Base-by-base conservation (phyloP, 2,888 invertebrate species). In the Anaspis maculata region DNA sequence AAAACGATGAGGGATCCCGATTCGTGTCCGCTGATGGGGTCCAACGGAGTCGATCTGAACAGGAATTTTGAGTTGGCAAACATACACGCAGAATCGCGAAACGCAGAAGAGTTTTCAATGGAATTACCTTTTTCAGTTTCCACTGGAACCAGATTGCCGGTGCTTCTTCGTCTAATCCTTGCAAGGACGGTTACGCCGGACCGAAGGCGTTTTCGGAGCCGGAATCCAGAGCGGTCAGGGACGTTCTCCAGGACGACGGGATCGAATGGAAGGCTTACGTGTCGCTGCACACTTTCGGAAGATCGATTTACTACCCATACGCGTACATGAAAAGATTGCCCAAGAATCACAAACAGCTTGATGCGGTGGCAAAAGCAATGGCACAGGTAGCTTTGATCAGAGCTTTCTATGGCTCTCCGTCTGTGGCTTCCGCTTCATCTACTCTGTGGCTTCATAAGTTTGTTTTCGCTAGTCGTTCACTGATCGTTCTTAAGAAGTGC, bases 11-110 rank as follows among this genome's bases (percentile, higher is more conserved):
- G 27, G 28, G 7, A 26, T 25, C 13, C 68, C 83, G 29, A 72
- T 56, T 49, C 67, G 62, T 56, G 88, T 50, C 66, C 76, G 0
- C n/a, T n/a, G n/a, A n/a, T n/a, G n/a, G n/a, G n/a, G n/a, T n/a
- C n/a, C n/a, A n/a, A n/a, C n/a, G 89, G 89, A 1, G 79, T 81
- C 0, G 89, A 90, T 61, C 73, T 89, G 1, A 89, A 89, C 58
- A 76, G 92, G 42, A 92, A 92, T 64, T 92, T 87, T 57, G 86
- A 86, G 69, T 62, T n/a, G n/a, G n/a, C n/a, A n/a, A n/a, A n/a
- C n/a, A n/a, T n/a, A n/a, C n/a, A n/a, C n/a, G n/a, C n/a, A n/a
- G n/a, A n/a, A n/a, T n/a, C n/a, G n/a, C n/a, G n/a, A n/a, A n/a
- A n/a, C n/a, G n/a, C n/a, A n/a, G n/a, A n/a, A n/a, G n/a, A n/a